Evolutionary conservation across 2,888 invertebrate species (phyloP).

Genomic region (Ennomos fuscantarius): DNA sequence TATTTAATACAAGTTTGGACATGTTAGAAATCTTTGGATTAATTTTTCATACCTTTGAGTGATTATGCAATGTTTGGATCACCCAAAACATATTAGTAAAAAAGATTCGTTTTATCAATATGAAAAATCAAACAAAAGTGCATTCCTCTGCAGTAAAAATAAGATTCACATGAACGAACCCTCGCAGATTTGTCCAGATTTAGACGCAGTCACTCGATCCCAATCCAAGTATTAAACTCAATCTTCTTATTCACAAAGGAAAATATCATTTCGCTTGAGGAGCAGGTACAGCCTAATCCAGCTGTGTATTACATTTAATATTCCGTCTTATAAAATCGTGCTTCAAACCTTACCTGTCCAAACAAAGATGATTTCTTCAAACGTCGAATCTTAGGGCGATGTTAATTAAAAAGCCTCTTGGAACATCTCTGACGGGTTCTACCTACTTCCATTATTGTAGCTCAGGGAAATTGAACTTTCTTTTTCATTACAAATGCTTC

Average conservation of each 20-base stretch:
- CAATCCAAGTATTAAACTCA: slow-evolving; percentile 23
- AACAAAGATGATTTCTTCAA: slow-evolving; percentile 44
- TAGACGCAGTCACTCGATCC: slow-evolving; percentile 20
- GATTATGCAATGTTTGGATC: slow-evolving; percentile 10
- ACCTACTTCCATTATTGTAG: slow-evolving; percentile 11
- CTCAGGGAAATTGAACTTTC: slow-evolving; percentile 38
- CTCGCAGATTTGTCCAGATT: slow-evolving; percentile 7
- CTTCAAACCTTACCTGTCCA: slow-evolving; percentile 36
- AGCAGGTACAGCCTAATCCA: slow-evolving; percentile 15
- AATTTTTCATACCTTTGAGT: background rate
- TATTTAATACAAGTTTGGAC: slow-evolving; percentile 2
- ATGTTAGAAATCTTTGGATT: slow-evolving; percentile 5
- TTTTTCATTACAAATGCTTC: slow-evolving; percentile 23
- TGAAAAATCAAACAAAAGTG: background rate
- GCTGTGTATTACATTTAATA: slow-evolving; percentile 22
- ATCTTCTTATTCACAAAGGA: slow-evolving; percentile 19
- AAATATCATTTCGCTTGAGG: slow-evolving; percentile 28
- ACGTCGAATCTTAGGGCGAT: slow-evolving; percentile 43
- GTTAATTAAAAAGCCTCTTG: slow-evolving; percentile 47
- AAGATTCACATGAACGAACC: slow-evolving; percentile 17
- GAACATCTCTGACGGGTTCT: slow-evolving; percentile 6
- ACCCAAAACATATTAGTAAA: background rate
- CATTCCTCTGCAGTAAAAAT: slow-evolving; percentile 6
- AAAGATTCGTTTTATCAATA: background rate
- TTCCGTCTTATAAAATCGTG: slow-evolving; percentile 21